phyloP scores from a whole-genome alignment of 2,888 invertebrate species.

The Eupithecia subumbrata region DNA sequence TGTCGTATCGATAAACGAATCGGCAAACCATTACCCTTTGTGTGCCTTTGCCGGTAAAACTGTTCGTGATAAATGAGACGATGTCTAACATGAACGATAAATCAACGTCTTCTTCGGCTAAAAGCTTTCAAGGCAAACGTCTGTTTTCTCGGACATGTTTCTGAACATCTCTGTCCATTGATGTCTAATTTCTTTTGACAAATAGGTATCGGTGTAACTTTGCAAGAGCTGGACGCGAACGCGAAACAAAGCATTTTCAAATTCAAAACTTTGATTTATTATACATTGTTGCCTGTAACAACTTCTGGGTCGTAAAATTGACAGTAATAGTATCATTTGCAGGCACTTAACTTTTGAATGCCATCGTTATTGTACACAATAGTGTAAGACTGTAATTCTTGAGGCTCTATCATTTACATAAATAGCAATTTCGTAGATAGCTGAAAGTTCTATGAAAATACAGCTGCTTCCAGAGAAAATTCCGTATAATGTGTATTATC shows the following conservation, averaged over 20 bases:
- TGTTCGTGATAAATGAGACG: slow-evolving; percentile 71
- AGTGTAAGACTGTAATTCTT: slow-evolving; percentile 20
- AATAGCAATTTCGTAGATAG: slow-evolving; percentile 5
- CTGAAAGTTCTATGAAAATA: slow-evolving; percentile 9
- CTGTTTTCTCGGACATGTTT: slow-evolving; percentile 48
- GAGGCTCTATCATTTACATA: slow-evolving; percentile 7
- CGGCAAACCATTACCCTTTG: slow-evolving; percentile 67
- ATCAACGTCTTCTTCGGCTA: slow-evolving; percentile 64
- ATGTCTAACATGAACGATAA: slow-evolving; percentile 68
- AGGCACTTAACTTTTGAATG: slow-evolving; percentile 54
- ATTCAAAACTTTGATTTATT: slow-evolving; percentile 39
- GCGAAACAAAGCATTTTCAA: slow-evolving; percentile 44
- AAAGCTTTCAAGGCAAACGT: slow-evolving; percentile 54
- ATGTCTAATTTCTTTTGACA: slow-evolving; percentile 48
- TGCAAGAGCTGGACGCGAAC: slow-evolving; percentile 46
- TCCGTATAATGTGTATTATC: slow-evolving; percentile 6
- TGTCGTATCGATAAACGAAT: slow-evolving; percentile 68
- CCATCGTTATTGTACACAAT: slow-evolving; percentile 27
- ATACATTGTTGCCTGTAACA: slow-evolving; percentile 53
- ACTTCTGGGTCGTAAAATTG: slow-evolving; percentile 56
- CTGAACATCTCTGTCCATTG: slow-evolving; percentile 52
- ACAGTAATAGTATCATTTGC: slow-evolving; percentile 60
- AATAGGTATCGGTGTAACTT: slow-evolving; percentile 38
- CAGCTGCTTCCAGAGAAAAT: slow-evolving; percentile 1
- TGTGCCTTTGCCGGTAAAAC: slow-evolving; percentile 67